phyloP scores from a whole-genome alignment of 2,888 invertebrate genomes.

The Agonopterix heracliana region DNA sequence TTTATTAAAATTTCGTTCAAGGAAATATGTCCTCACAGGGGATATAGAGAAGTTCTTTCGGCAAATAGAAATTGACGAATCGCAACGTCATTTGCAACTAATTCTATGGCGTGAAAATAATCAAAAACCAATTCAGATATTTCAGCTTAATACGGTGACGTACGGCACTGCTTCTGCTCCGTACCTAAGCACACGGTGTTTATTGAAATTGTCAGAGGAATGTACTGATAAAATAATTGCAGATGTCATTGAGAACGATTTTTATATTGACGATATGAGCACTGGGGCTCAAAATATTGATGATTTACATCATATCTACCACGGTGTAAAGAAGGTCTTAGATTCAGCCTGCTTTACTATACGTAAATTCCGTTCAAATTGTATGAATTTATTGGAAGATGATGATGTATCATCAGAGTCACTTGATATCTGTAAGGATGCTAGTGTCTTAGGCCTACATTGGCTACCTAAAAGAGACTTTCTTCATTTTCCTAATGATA shows the following conservation, averaged over 20 bases:
- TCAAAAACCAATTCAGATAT: slow-evolving; percentile 4
- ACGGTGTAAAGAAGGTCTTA: neutral
- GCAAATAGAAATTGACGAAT: slow-evolving; percentile 1
- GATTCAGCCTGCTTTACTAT: slow-evolving; percentile 4
- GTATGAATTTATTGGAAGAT: neutral
- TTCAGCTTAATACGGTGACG: too few species aligned
- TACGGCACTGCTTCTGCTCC: slow-evolving; percentile 10
- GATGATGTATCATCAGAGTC: neutral
- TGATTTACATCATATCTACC: neutral
- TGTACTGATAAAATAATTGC: slow-evolving; percentile 2
- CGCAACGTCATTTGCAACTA: slow-evolving; percentile 5
- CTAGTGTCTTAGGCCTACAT: slow-evolving; percentile 5
- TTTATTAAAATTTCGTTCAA: too few species aligned
- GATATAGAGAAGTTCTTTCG: slow-evolving; percentile 11
- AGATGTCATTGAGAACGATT: slow-evolving; percentile 6
- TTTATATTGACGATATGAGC: slow-evolving; percentile 12
- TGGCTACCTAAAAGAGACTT: slow-evolving; percentile 8
- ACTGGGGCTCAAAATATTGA: slow-evolving; percentile 3
- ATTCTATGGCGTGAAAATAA: slow-evolving; percentile 9
- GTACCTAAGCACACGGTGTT: slow-evolving; percentile 9
- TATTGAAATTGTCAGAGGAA: slow-evolving; percentile 6
- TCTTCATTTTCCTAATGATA: slow-evolving; percentile 2
- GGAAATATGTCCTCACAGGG: slow-evolving; percentile 8
- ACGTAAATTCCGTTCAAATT: slow-evolving; percentile 3
- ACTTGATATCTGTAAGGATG: neutral